Evolutionary conservation across 2,888 invertebrate genomes (phyloP).

Genomic region (Caenorhabditis japonica): DNA sequence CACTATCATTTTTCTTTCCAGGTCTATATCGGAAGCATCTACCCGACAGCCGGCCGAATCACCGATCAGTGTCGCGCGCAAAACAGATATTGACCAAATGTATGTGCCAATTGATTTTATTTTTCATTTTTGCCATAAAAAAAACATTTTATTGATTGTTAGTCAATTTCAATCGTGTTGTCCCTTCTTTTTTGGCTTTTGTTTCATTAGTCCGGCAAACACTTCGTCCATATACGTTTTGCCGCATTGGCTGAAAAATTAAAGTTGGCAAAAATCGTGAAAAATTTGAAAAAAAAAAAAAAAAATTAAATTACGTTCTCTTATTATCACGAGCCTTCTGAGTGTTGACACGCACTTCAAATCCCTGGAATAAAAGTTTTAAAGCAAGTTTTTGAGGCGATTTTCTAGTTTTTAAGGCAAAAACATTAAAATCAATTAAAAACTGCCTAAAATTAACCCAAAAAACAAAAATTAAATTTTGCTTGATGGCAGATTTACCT

Average conservation of each 20-base stretch:
- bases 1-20: constrained; percentile 19
- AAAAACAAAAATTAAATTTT: no score
- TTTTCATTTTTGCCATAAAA: background rate
- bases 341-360: constrained; percentile 32
- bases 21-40: constrained; percentile 73
- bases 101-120: no score
- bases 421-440: no score
- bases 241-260: constrained; percentile 14
- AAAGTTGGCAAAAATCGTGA: no score
- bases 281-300: background rate
- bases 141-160: background rate
- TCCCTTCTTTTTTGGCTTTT: constrained; percentile 25
- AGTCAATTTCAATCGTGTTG: constrained; percentile 2
- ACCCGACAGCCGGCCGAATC: constrained; percentile 72
- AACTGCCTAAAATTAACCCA: no score
- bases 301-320: background rate
- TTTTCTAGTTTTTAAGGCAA: no score
- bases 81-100: constrained; percentile 40
- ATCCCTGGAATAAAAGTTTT: constrained; percentile 25
- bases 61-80: constrained; percentile 68
- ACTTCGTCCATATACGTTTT: constrained; percentile 18
- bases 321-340: constrained; percentile 20
- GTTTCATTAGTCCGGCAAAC: constrained; percentile 7
- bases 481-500: no score
- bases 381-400: no score